phyloP scores from a whole-genome alignment of 2,888 invertebrate species.

The Noctua pronuba region DNA sequence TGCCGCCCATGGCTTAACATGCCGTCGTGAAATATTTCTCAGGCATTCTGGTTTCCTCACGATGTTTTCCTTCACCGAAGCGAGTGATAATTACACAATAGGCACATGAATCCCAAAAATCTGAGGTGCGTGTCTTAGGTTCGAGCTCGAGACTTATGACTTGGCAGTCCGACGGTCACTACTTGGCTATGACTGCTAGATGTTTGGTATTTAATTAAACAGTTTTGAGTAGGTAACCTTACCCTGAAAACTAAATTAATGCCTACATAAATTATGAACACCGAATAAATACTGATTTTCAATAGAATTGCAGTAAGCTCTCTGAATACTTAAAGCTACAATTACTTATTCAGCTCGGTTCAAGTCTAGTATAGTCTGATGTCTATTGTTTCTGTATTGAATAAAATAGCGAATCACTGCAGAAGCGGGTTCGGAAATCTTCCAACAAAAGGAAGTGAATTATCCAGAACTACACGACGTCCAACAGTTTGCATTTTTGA shows the following conservation, averaged over 20 bases:
- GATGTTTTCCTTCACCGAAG: too few species aligned
- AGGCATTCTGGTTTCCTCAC: too few species aligned
- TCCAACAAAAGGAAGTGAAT: constrained; percentile 44
- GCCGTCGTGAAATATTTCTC: too few species aligned
- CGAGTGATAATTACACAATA: too few species aligned
- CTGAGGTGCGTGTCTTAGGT: too few species aligned
- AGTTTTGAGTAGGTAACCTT: not conserved
- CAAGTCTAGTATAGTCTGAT: constrained; percentile 24
- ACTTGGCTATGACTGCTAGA: too few species aligned
- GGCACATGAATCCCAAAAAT: too few species aligned
- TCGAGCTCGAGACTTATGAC: too few species aligned
- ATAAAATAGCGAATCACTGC: constrained; percentile 51
- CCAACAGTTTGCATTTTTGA: constrained; percentile 50
- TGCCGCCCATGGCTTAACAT: too few species aligned
- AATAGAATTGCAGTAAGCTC: constrained; percentile 2
- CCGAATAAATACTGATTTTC: not conserved
- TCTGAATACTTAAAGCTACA: constrained; percentile 15
- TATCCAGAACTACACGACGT: constrained; percentile 35
- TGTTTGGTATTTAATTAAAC: not conserved
- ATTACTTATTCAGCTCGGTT: constrained; percentile 37
- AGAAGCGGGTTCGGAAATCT: constrained; percentile 28
- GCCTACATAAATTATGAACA: constrained; percentile 3
- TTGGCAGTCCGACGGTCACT: too few species aligned
- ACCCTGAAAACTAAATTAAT: not conserved
- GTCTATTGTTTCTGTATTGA: constrained; percentile 47